Evolutionary conservation across 2,888 invertebrate genomes (phyloP), one percentile per base, ranked within the genome.

Genomic region (Andrena flavipes): DNA sequence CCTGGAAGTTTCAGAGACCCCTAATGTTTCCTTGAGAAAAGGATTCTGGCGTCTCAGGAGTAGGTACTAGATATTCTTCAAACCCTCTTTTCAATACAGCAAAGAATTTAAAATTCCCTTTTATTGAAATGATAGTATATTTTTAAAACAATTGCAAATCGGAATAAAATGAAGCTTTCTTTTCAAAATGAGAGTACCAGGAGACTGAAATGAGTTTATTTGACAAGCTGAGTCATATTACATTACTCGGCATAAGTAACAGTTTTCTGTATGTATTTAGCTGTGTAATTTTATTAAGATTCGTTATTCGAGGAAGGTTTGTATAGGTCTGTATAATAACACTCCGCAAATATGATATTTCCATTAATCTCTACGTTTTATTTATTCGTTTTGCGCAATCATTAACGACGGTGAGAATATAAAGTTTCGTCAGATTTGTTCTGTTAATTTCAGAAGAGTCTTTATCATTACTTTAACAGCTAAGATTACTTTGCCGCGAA

Each of bases 331-430:
- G 10, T 20, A 33, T 1, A 56, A 76, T 63, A 35, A 76, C 23
- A 56, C 20, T 23, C 33, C n/a, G 20, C 10, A 64, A 29, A 75
- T 13, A 67, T 29, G 48, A 29, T n/a, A 26, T 5, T 23, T 42
- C 51, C 30, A 67, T 67, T 42, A 64, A 77, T 51, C 64, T 64
- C 30, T 70, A 80, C 29, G 8, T 29, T 70, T 79, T 79, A 76
- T 70, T 59, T 51, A 5, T 13, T 30, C 26, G 56, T 26, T 26
- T 77, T 59, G 77, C 59, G 42, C 30, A 69, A 69, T 54, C 5
- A 59, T 77, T n/a, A 72, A 60, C 51, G 65, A 54, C 16, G 42
- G 29, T 51, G 35, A 60, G 30, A 30, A 51, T 26, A 65, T 30
- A 49, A 67, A 35, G 26, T 42, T 30, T 29, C 8, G 49, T 51